These are phyloP conservation scores for Perca fluviatilis DNA, from an alignment of 2,113 vertebrate species.

Conservation along the genomic window DNA sequence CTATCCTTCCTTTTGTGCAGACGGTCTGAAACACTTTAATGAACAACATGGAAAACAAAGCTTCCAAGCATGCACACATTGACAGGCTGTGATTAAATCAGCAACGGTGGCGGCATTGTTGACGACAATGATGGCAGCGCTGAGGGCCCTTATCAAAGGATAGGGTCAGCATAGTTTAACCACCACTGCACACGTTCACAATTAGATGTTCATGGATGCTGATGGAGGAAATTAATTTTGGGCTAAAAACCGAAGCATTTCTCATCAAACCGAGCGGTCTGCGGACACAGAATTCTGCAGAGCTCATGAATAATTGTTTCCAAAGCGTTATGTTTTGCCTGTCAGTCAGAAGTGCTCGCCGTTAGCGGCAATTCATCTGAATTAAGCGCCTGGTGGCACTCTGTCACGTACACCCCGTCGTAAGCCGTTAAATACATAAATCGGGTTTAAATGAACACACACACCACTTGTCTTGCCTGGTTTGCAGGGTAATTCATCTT, in stretches of 20 bases:
- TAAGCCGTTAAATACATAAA: slow-evolving; percentile 85
- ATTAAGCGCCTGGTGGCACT: slow-evolving; percentile 77
- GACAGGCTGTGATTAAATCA: slow-evolving; percentile 76
- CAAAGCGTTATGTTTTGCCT: slow-evolving; percentile 67
- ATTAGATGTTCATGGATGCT: slow-evolving; percentile 39
- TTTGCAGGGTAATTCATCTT: slow-evolving; percentile 87
- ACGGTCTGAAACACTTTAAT: slow-evolving; percentile 45
- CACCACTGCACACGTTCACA: background rate
- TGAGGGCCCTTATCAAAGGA: slow-evolving; percentile 62
- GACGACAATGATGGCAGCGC: slow-evolving; percentile 70
- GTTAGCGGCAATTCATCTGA: slow-evolving; percentile 81
- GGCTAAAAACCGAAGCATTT: slow-evolving; percentile 31
- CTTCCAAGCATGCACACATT: slow-evolving; percentile 55
- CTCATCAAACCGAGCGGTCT: slow-evolving; percentile 49
- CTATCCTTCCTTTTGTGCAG: slow-evolving; percentile 58
- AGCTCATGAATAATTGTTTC: slow-evolving; percentile 70
- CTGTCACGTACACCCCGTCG: slow-evolving; percentile 75
- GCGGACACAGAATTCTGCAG: slow-evolving; percentile 17
- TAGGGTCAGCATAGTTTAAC: slow-evolving; percentile 4
- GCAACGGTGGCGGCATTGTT: slow-evolving; percentile 64
- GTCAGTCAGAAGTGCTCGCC: slow-evolving; percentile 68
- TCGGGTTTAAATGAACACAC: slow-evolving; percentile 86
- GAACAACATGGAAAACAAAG: slow-evolving; percentile 67
- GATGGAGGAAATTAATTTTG: slow-evolving; percentile 60
- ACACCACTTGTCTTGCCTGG: slow-evolving; percentile 83